Evolutionary conservation across 1,140 invertebrate genomes (phyloP).

Genomic region (Drosophila asahinai): DNA sequence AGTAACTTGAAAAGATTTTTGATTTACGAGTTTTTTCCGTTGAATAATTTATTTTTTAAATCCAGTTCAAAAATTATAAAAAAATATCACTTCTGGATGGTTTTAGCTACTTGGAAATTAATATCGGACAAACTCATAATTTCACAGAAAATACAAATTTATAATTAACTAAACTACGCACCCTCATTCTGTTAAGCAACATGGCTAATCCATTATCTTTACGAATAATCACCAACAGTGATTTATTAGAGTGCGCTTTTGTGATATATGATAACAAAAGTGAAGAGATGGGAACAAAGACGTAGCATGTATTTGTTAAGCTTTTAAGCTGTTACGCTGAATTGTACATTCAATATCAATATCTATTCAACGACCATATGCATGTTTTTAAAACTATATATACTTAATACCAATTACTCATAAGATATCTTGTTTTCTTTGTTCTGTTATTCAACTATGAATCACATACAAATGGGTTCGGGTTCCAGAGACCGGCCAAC

Average conservation of each 20-base stretch:
- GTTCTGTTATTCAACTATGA: conserved; percentile 35
- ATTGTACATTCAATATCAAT: conserved; percentile 23
- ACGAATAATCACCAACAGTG: neutral
- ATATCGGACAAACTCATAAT: conserved; percentile 27
- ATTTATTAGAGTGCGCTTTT: conserved; percentile 8
- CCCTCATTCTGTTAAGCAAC: conserved; percentile 4
- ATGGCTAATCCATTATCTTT: neutral
- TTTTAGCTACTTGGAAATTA: conserved; percentile 16
- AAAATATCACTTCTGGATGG: conserved; percentile 52
- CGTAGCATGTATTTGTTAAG: conserved; percentile 25
- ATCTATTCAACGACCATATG: conserved; percentile 32
- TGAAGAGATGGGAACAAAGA: conserved; percentile 20
- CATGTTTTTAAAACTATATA: conserved; percentile 40
- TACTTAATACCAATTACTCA: conserved; percentile 51
- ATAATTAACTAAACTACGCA: conserved; percentile 19
- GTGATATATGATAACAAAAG: conserved; percentile 8
- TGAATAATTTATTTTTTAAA: conserved; percentile 19
- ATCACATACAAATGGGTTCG: conserved; percentile 39
- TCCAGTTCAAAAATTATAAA: conserved; percentile 44
- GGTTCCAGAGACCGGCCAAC: conserved; percentile 14
- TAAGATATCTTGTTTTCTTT: conserved; percentile 25
- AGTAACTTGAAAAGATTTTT: conserved; percentile 38
- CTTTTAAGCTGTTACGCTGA: conserved; percentile 33
- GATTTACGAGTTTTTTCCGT: conserved; percentile 28
- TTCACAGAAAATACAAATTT: conserved; percentile 8